Evolutionary conservation across 2,888 invertebrate genomes (phyloP).

Genomic region (Erannis defoliaria): DNA sequence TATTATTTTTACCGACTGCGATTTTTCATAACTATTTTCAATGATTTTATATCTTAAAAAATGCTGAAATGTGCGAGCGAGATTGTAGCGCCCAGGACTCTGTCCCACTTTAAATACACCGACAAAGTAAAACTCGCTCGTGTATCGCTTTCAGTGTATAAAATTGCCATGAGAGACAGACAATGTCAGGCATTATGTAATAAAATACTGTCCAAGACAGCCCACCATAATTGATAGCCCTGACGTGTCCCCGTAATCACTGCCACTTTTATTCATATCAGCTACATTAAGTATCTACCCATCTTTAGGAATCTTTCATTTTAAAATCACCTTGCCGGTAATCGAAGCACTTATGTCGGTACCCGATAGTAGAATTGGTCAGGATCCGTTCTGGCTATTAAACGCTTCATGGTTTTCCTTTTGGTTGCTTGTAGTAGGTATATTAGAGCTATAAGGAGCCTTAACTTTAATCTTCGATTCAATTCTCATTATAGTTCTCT

Average conservation of each 20-base stretch:
- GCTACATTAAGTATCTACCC: not conserved
- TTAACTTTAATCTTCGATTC: not conserved
- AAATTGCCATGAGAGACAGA: no score
- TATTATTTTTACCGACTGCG: no score
- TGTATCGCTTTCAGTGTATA: no score
- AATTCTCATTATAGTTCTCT: no score
- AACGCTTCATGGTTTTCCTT: not conserved
- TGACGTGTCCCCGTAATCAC: conserved; percentile 6
- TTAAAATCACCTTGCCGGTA: not conserved
- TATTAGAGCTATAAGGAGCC: not conserved
- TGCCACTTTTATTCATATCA: conserved; percentile 7
- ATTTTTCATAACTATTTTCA: no score
- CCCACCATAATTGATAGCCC: conserved; percentile 1
- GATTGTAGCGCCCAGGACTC: no score
- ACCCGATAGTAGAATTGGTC: not conserved
- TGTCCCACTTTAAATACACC: no score
- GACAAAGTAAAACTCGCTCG: no score
- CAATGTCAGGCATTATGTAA: not conserved
- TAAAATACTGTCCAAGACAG: not conserved
- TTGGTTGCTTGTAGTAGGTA: not conserved
- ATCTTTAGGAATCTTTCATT: not conserved
- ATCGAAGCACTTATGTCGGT: not conserved
- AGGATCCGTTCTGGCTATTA: not conserved
- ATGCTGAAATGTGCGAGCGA: no score
- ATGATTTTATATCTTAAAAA: no score